phyloP scores from a whole-genome alignment of 2,797 vertebrate genomes.

The Acrossocheilus wenchowensis region DNA sequence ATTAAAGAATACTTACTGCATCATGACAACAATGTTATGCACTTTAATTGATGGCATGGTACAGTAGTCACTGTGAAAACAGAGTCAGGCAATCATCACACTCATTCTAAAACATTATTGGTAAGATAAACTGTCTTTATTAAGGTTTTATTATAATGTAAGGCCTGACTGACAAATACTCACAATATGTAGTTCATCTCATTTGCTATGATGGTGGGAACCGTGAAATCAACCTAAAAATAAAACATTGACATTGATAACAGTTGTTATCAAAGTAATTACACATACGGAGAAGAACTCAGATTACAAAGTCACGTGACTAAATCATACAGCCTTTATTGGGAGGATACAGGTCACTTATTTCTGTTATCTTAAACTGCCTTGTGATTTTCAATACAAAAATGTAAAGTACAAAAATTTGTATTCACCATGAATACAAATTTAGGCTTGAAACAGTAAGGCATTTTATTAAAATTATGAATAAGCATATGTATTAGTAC shows the following conservation, averaged over 20 bases:
- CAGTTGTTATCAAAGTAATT: not conserved
- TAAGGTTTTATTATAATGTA: not conserved
- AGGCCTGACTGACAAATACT: constrained; percentile 71
- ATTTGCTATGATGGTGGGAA: constrained; percentile 90
- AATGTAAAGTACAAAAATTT: too few species aligned
- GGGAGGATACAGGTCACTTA: not conserved
- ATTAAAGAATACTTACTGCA: constrained; percentile 89
- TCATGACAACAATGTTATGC: constrained; percentile 97
- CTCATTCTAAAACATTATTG: not conserved
- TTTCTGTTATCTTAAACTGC: not conserved
- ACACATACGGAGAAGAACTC: not conserved
- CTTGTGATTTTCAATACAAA: not conserved
- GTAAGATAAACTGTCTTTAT: not conserved
- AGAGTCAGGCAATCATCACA: not conserved
- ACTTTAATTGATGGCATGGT: constrained; percentile 92
- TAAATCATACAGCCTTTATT: not conserved
- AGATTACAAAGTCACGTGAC: not conserved
- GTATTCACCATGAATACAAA: not conserved
- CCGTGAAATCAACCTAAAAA: constrained; percentile 91
- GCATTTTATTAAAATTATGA: not conserved
- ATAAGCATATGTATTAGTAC: too few species aligned
- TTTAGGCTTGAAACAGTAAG: not conserved
- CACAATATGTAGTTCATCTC: constrained; percentile 98
- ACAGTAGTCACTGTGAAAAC: constrained; percentile 88
- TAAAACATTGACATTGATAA: not conserved